These are phyloP conservation scores for Hypotaenidia okinawae DNA, from an alignment of 2,797 vertebrate genomes.

Conservation along the genomic window DNA sequence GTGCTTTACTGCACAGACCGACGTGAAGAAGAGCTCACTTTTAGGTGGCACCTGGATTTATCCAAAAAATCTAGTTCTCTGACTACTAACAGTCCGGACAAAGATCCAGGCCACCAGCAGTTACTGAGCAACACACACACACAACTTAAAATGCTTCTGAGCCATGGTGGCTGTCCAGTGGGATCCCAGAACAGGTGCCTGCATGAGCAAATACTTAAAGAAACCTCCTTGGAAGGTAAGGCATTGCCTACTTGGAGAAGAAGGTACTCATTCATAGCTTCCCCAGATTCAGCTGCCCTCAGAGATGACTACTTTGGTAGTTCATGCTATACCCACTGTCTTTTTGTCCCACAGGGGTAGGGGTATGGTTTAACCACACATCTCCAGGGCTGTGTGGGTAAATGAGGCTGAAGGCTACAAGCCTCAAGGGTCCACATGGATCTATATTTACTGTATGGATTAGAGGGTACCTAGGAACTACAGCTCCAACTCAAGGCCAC, in stretches of 20 bases:
- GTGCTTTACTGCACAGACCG: neutral
- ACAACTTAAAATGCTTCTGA: neutral
- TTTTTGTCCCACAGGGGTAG: neutral
- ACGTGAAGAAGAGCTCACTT: neutral
- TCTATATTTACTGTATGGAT: neutral
- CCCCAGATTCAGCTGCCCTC: neutral
- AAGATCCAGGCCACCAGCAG: accelerated
- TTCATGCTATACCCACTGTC: neutral
- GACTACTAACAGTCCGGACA: neutral
- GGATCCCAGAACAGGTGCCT: neutral
- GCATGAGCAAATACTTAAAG: neutral
- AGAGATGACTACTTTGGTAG: neutral
- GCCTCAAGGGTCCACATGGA: neutral
- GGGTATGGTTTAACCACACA: neutral
- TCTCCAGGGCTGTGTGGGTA: neutral
- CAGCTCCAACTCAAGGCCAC: neutral
- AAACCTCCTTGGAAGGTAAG: neutral
- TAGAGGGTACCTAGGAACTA: neutral
- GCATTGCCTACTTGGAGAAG: neutral
- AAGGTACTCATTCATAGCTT: neutral
- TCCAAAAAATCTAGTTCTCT: neutral
- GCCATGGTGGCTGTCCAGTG: neutral
- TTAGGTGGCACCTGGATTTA: neutral
- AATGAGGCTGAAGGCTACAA: neutral
- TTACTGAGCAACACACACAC: neutral